Percentiles rank a stretch among this genome's conserved stretches.
phyloP scores from a whole-genome alignment of 1,140 invertebrate species.

The Trichonephila inaurata region DNA sequence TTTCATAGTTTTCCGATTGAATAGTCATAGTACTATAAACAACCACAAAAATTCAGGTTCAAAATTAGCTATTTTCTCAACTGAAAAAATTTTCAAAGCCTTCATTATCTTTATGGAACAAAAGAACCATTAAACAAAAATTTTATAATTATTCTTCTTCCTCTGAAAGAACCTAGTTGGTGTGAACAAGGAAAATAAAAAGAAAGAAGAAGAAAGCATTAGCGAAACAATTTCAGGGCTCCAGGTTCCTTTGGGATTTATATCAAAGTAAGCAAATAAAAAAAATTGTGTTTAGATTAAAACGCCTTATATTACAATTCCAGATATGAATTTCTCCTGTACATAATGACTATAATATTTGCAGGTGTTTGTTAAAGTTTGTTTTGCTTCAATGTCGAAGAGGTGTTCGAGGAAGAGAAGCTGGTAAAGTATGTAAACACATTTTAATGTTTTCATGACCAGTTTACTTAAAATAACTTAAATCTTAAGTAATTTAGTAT shows the following conservation, averaged over 20 bases:
- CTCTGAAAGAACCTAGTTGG: background rate
- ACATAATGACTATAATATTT: slow-evolving; percentile 72
- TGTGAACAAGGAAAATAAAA: background rate
- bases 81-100: no score
- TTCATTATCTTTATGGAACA: no score
- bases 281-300: background rate
- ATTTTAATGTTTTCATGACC: no score
- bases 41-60: no score
- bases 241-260: background rate
- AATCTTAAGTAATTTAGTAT: no score
- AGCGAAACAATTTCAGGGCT: slow-evolving; percentile 46
- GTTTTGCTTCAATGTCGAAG: slow-evolving; percentile 84
- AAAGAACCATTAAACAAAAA: no score
- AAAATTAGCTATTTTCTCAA: no score
- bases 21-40: no score
- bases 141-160: no score
- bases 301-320: background rate
- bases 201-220: slow-evolving; percentile 51
- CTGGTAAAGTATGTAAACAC: slow-evolving; percentile 83
- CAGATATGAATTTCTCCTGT: no score
- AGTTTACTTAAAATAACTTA: no score
- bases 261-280: slow-evolving; percentile 56
- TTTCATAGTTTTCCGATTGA: no score
- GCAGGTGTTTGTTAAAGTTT: slow-evolving; percentile 82
- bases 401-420: slow-evolving; percentile 85